These are phyloP conservation scores for Lasioglossum lativentre DNA, from an alignment of 2,888 invertebrate species.

Conservation along the genomic window DNA sequence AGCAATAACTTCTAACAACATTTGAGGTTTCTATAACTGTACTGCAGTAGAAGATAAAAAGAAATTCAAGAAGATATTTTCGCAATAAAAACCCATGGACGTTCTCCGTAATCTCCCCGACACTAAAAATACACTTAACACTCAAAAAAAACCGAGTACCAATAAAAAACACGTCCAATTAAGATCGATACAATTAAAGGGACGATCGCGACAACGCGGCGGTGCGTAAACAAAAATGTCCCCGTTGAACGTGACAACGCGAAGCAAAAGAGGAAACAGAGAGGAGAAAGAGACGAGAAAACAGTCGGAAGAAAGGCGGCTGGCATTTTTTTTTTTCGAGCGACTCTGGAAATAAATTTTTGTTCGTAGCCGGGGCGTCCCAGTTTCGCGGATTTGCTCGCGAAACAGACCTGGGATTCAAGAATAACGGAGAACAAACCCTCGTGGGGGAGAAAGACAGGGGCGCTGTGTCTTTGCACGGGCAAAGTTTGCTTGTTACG, in stretches of 20 bases:
- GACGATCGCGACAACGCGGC: constrained; percentile 1
- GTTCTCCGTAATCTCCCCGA: background rate
- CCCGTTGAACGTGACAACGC: background rate
- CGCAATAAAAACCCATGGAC: background rate
- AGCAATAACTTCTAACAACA: no score
- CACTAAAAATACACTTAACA: background rate
- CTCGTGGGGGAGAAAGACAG: constrained; percentile 18
- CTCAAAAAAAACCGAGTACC: background rate
- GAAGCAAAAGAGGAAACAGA: no score
- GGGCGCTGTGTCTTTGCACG: constrained; percentile 5
- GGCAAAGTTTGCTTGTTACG: constrained; percentile 57
- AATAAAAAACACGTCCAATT: constrained; percentile 31
- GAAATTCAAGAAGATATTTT: background rate
- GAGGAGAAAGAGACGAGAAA: background rate
- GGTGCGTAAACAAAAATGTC: constrained; percentile 1
- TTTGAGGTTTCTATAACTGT: no score
- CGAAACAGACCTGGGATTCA: constrained; percentile 27
- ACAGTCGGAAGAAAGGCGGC: background rate
- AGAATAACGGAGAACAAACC: constrained; percentile 49
- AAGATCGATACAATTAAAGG: constrained; percentile 44
- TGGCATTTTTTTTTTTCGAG: background rate
- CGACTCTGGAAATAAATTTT: constrained; percentile 41
- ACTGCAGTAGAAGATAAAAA: no score
- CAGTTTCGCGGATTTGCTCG: constrained; percentile 46
- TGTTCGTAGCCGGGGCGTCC: constrained; percentile 18